phyloP scores from a whole-genome alignment of 2,888 invertebrate genomes.

The Agapostemon virescens region DNA sequence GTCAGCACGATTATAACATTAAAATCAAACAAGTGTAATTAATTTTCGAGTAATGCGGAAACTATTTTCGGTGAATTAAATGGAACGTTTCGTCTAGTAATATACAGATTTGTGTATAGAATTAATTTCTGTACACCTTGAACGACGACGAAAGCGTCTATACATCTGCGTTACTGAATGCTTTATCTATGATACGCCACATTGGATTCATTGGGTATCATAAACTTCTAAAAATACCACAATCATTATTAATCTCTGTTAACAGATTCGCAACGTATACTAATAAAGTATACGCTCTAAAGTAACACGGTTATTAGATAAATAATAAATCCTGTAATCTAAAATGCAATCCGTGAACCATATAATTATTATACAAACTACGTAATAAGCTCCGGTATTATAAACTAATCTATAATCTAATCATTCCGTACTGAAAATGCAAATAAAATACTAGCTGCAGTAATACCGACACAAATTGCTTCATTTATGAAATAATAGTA shows the following conservation, averaged over 20 bases:
- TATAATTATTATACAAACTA: neutral
- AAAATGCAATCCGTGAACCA: neutral
- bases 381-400: neutral
- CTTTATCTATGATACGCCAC: neutral
- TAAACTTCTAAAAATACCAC: neutral
- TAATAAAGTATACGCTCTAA: neutral
- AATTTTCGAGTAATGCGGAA: neutral
- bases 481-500: no score
- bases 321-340: neutral
- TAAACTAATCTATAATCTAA: neutral
- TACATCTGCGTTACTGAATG: neutral
- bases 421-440: neutral
- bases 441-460: no score
- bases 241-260: neutral
- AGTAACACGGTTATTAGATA: neutral
- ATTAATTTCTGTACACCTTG: neutral
- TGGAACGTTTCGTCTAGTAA: neutral
- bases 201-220: neutral
- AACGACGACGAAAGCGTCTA: neutral
- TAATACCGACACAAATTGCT: no score
- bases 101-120: neutral
- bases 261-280: neutral
- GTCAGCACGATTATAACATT: neutral
- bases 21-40: neutral
- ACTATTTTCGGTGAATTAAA: neutral